phyloP scores from a whole-genome alignment of 2,888 invertebrate species.

The Gandaritis pyraliata region DNA sequence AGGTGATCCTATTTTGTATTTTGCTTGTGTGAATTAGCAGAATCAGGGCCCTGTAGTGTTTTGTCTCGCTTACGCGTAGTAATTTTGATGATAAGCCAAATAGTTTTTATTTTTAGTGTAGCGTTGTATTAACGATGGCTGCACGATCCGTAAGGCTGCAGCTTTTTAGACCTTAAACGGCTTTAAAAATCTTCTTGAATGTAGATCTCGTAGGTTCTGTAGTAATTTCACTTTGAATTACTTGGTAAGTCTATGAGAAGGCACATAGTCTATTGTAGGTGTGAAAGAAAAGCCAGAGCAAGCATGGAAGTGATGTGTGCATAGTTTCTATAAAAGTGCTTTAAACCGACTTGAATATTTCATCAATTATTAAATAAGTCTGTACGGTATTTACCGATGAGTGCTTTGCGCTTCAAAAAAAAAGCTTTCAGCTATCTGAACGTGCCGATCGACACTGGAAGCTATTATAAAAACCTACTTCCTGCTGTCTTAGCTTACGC shows the following conservation, averaged over 20 bases:
- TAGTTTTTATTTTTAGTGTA: slow-evolving; percentile 65
- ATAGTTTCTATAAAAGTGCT: slow-evolving; percentile 34
- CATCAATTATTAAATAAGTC: slow-evolving; percentile 42
- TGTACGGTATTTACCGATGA: slow-evolving; percentile 34
- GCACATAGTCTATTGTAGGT: slow-evolving; percentile 56
- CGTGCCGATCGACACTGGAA: slow-evolving; percentile 29
- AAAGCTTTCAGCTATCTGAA: slow-evolving; percentile 43
- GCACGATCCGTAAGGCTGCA: slow-evolving; percentile 72
- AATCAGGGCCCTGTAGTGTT: slow-evolving; percentile 46
- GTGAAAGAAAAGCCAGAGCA: slow-evolving; percentile 47
- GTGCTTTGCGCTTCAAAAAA: slow-evolving; percentile 57
- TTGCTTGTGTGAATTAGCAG: slow-evolving; percentile 45
- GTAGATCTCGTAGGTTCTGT: slow-evolving; percentile 65
- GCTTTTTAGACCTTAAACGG: slow-evolving; percentile 65
- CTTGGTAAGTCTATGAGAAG: slow-evolving; percentile 56
- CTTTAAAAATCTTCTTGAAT: slow-evolving; percentile 53
- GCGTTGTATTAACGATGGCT: slow-evolving; percentile 57
- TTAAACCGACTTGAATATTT: slow-evolving; percentile 43
- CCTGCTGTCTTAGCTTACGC: slow-evolving; percentile 73
- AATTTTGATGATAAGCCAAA: slow-evolving; percentile 64
- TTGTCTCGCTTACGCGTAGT: slow-evolving; percentile 62
- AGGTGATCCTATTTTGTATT: slow-evolving; percentile 27
- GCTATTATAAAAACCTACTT: slow-evolving; percentile 47
- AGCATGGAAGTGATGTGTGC: slow-evolving; percentile 49
- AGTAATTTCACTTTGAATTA: slow-evolving; percentile 59